Conservation (phyloP, 1,140 invertebrate species). For the Drosophila teissieri region DNA sequence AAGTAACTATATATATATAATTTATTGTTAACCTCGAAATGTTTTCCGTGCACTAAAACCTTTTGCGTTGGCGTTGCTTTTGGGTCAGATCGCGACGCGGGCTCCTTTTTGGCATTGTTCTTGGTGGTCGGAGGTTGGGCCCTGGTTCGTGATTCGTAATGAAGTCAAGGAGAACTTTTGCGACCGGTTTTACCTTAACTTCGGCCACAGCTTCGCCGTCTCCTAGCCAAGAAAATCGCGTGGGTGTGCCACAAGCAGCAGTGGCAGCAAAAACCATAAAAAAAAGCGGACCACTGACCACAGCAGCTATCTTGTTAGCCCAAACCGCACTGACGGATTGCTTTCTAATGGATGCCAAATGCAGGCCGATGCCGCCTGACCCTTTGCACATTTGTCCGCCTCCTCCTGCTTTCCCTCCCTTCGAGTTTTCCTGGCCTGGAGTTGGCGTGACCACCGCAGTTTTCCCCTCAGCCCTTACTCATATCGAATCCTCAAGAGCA, state of each 20-base stretch:
- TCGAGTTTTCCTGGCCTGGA: constrained; percentile 18
- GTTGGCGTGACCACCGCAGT: constrained; percentile 67
- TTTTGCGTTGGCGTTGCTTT: constrained; percentile 68
- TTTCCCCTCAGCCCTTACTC: constrained; percentile 32
- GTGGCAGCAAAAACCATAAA: constrained; percentile 15
- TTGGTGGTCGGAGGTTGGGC: constrained; percentile 57
- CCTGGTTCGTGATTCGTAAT: constrained; percentile 75
- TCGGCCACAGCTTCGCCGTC: constrained; percentile 25
- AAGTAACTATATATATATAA: background rate
- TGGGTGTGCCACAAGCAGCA: constrained; percentile 56
- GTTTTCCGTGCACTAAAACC: background rate
- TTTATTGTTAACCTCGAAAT: background rate
- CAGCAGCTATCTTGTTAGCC: constrained; percentile 69
- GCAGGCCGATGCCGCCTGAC: constrained; percentile 64
- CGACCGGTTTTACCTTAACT: constrained; percentile 57
- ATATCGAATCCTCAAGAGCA: constrained; percentile 23
- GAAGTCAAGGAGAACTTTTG: constrained; percentile 78
- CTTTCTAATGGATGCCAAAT: constrained; percentile 77
- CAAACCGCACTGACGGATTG: constrained; percentile 77
- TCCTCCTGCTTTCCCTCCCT: background rate
- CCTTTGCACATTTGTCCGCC: constrained; percentile 45
- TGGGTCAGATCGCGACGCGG: constrained; percentile 57
- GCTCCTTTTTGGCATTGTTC: constrained; percentile 79
- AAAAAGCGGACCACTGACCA: constrained; percentile 19
- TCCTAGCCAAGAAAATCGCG: constrained; percentile 29